phyloP scores from a whole-genome alignment of 2,888 invertebrate species.

The Leptinotarsa haldemani region DNA sequence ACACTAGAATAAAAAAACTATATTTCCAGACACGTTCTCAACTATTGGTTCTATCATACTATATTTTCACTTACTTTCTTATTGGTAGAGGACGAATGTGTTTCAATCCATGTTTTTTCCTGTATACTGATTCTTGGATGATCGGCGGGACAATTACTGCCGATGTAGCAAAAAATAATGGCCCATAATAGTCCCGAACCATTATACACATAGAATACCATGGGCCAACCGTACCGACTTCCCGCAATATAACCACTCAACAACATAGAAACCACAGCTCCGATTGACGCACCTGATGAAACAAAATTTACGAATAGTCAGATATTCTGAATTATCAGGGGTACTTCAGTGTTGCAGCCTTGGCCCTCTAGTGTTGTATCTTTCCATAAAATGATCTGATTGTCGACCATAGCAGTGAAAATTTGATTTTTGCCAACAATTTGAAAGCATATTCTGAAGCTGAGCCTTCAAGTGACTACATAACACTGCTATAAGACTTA shows the following conservation, averaged over 20 bases:
- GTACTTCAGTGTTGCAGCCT: no score
- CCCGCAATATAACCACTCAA: constrained; percentile 80
- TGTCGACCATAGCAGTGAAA: no score
- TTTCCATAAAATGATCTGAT: no score
- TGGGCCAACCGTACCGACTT: constrained; percentile 79
- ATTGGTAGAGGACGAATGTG: constrained; percentile 20
- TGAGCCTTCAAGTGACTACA: no score
- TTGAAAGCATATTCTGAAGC: no score
- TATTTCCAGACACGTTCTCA: no score
- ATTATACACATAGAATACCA: constrained; percentile 81
- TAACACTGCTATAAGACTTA: no score
- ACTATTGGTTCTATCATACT: background rate
- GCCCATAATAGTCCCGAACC: constrained; percentile 73
- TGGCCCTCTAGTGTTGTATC: no score
- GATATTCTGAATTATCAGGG: no score
- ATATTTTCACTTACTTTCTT: background rate
- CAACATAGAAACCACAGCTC: constrained; percentile 81
- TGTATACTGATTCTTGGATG: constrained; percentile 69
- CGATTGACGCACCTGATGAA: constrained; percentile 76
- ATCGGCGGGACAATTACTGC: constrained; percentile 74
- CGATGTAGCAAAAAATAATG: constrained; percentile 71
- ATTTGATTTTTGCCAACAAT: no score
- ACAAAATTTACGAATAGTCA: background rate
- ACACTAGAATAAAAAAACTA: no score
- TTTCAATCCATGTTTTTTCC: constrained; percentile 8